phyloP scores from a whole-genome alignment of 2,888 invertebrate species.

The Dermolepida albohirtum region DNA sequence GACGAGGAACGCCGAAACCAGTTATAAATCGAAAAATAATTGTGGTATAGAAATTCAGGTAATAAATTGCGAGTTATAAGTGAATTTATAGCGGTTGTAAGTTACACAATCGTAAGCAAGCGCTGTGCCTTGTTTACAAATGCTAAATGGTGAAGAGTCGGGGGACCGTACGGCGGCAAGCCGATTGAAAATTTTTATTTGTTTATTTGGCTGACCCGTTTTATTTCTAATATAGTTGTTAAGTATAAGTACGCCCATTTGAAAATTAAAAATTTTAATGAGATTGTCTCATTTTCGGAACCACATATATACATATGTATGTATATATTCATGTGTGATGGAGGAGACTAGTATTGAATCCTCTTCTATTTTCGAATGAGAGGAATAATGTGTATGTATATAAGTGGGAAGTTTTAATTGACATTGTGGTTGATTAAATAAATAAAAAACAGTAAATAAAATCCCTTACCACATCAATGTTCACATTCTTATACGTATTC shows the following conservation, averaged over 20 bases:
- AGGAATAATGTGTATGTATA: no score
- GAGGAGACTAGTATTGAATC: no score
- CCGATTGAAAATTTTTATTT: no score
- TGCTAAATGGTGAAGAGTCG: constrained; percentile 21
- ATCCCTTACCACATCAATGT: no score
- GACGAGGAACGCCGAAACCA: constrained; percentile 25
- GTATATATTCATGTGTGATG: no score
- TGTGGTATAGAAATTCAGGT: constrained; percentile 43
- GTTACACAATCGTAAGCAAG: constrained; percentile 41
- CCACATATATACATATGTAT: no score
- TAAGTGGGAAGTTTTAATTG: no score
- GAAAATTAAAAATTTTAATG: constrained; percentile 34
- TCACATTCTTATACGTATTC: no score
- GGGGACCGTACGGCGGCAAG: constrained; percentile 8
- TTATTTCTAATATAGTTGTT: constrained; percentile 38
- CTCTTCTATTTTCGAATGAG: no score
- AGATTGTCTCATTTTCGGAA: neutral
- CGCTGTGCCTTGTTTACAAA: constrained; percentile 29
- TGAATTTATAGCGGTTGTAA: constrained; percentile 43
- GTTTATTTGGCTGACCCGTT: constrained; percentile 3
- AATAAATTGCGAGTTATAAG: constrained; percentile 43
- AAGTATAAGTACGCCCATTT: constrained; percentile 35
- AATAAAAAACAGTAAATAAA: no score
- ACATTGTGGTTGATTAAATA: no score
- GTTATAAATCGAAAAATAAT: constrained; percentile 45